Evolutionary conservation across 1,140 invertebrate genomes (phyloP).

Genomic region (Hyposmocoma kahamanoa): DNA sequence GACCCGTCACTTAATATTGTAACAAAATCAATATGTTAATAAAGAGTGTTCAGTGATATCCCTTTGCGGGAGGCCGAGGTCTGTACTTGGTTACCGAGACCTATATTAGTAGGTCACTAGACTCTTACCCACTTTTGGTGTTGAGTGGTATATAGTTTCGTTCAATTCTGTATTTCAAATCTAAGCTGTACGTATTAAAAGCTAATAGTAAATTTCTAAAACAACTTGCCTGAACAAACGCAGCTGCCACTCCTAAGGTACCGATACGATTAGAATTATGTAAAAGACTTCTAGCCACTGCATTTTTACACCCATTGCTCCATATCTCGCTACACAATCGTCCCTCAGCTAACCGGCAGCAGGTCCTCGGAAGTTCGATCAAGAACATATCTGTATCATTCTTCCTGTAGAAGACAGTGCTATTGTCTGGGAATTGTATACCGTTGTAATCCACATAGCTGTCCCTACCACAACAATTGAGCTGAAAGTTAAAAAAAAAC

Average conservation of each 20-base stretch:
- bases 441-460: slow-evolving; percentile 45
- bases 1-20: no score
- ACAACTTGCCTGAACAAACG: slow-evolving; percentile 51
- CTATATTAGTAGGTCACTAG: no score
- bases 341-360: slow-evolving; percentile 28
- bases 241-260: slow-evolving; percentile 58
- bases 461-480: slow-evolving; percentile 51
- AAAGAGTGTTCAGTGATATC: no score
- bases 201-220: not conserved
- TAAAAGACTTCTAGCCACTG: slow-evolving; percentile 33
- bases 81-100: no score
- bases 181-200: no score
- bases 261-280: slow-evolving; percentile 56
- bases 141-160: no score
- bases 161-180: no score
- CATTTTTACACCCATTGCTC: slow-evolving; percentile 35
- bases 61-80: no score
- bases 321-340: slow-evolving; percentile 32
- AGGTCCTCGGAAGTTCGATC: slow-evolving; percentile 35
- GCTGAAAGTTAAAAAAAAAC: no score
- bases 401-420: slow-evolving; percentile 25
- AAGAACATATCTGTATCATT: slow-evolving; percentile 20
- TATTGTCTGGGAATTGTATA: slow-evolving; percentile 38
- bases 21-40: no score
- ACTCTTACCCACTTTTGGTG: no score